These are phyloP conservation scores for Limnephilus marmoratus DNA, from an alignment of 2,888 invertebrate species.

Conservation along the genomic window DNA sequence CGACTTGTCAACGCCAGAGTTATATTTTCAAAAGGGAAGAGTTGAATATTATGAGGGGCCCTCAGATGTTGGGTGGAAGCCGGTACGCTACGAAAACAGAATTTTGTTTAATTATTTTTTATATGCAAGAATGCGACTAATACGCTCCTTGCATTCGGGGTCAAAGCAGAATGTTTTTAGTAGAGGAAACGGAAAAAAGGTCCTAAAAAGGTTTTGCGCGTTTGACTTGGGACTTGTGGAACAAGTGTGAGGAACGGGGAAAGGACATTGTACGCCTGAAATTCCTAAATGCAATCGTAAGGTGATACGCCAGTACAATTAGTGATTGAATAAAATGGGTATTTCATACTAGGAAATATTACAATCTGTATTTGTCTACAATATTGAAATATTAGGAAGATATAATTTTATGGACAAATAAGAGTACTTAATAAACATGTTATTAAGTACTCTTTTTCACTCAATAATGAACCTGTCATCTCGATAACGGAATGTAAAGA, in stretches of 20 bases:
- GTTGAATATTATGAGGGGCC: neutral
- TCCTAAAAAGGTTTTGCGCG: neutral
- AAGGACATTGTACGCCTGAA: neutral
- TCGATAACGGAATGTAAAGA: no score
- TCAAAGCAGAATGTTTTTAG: neutral
- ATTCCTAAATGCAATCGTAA: neutral
- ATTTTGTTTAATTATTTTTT: neutral
- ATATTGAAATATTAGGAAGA: neutral
- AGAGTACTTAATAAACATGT: no score
- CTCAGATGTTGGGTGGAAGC: neutral
- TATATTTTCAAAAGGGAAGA: neutral
- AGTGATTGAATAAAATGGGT: no score
- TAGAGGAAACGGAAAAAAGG: neutral
- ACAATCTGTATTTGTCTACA: no score
- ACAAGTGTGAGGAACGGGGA: neutral
- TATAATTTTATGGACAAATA: no score
- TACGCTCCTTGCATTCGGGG: neutral
- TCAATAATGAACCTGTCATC: no score
- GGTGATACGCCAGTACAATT: neutral
- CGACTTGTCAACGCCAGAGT: neutral
- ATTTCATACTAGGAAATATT: no score
- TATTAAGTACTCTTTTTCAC: no score
- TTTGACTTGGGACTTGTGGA: neutral
- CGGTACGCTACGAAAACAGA: neutral
- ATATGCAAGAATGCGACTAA: neutral